A percentile compares a stretch with the other conserved stretches of the same genome.
Conservation (phyloP, 2,888 invertebrate genomes). For the Petrolisthes manimaculis region DNA sequence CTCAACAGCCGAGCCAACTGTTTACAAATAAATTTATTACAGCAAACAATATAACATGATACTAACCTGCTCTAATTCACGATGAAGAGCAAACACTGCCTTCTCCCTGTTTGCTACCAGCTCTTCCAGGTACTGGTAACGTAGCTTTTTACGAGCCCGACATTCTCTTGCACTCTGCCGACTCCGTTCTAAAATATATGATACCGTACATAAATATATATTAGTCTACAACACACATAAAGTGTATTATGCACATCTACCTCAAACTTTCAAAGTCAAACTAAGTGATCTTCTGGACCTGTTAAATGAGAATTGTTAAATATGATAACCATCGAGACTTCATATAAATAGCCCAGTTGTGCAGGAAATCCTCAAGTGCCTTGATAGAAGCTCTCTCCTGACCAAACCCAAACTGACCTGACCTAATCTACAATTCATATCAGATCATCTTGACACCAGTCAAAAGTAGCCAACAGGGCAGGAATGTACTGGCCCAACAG, state of each 20-base stretch:
- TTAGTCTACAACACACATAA: background rate
- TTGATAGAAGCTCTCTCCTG: no score
- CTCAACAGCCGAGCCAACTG: background rate
- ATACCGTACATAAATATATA: background rate
- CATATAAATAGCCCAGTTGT: no score
- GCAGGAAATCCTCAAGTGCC: no score
- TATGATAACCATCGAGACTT: no score
- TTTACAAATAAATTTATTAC: background rate
- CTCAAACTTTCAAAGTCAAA: no score
- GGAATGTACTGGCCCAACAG: no score
- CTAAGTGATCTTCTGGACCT: no score
- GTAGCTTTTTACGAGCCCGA: slow-evolving; percentile 93
- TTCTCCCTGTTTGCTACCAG: slow-evolving; percentile 92
- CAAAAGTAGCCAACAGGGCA: no score
- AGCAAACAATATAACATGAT: background rate
- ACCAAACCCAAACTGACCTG: no score
- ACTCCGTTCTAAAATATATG: slow-evolving; percentile 81
- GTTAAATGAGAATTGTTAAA: no score
- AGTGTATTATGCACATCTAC: background rate
- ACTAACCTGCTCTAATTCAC: slow-evolving; percentile 89
- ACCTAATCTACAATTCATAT: no score
- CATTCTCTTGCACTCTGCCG: slow-evolving; percentile 97
- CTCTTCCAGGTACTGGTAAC: slow-evolving; percentile 97
- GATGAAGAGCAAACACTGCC: slow-evolving; percentile 86
- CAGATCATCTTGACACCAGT: no score